A percentile compares a stretch with the other conserved stretches of the same genome.
Conservation (phyloP, 2,797 vertebrate genomes). For the Alcedo atthis region DNA sequence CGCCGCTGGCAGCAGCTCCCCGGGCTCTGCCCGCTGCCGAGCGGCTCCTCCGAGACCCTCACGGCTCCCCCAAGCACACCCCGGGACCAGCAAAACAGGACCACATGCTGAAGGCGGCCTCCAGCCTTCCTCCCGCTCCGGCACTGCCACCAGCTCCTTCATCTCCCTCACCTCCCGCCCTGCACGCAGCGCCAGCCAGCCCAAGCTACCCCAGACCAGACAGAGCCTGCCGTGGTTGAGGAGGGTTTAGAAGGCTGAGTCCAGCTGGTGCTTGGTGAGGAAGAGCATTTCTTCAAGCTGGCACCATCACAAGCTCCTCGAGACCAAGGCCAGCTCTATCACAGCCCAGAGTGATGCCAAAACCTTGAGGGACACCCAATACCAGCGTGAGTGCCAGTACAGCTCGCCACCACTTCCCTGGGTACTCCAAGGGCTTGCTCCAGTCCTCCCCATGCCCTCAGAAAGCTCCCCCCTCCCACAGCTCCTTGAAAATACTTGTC, state of each 20-base stretch:
- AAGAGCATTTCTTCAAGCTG: not conserved
- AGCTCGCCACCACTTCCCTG: not conserved
- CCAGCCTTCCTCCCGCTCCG: not conserved
- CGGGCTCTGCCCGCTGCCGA: not conserved
- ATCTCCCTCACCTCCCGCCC: not conserved
- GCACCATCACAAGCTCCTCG: not conserved
- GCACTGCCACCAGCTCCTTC: too few species aligned
- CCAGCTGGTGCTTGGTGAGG: not conserved
- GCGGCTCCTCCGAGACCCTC: too few species aligned
- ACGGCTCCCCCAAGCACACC: not conserved
- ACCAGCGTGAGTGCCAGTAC: not conserved
- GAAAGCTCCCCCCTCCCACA: not conserved
- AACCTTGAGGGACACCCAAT: not conserved
- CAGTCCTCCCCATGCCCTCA: not conserved
- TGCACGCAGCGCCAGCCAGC: not conserved
- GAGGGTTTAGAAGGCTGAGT: not conserved
- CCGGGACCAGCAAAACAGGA: too few species aligned
- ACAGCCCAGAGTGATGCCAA: rapidly evolving
- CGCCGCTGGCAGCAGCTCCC: not conserved
- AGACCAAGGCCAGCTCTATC: not conserved
- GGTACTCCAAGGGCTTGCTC: not conserved
- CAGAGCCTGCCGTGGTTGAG: rapidly evolving
- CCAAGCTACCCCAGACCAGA: not conserved
- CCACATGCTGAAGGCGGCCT: rapidly evolving
- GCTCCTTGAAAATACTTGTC: not conserved